These are phyloP conservation scores for Anthophora plumipes DNA, from an alignment of 2,888 invertebrate species.

Conservation along the genomic window DNA sequence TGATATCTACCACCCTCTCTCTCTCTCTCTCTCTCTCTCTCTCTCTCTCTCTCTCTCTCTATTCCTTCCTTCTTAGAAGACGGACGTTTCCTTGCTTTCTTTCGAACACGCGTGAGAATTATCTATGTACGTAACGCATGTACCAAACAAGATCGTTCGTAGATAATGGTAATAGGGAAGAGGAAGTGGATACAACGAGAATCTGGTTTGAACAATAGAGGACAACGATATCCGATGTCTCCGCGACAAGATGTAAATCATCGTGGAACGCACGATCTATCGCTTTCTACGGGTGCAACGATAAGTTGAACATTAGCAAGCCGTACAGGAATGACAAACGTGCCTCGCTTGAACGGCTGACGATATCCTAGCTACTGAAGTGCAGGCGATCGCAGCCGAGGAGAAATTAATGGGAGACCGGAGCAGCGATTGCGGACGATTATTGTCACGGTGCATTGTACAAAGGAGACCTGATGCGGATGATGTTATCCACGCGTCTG, in stretches of 20 bases:
- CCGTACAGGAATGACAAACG: constrained; percentile 56
- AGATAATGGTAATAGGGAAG: background rate
- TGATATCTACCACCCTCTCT: constrained; percentile 54
- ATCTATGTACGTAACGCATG: background rate
- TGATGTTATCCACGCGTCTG: constrained; percentile 4
- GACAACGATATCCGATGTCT: constrained; percentile 54
- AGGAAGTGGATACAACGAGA: constrained; percentile 32
- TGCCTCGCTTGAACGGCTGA: constrained; percentile 50
- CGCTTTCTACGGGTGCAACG: constrained; percentile 56
- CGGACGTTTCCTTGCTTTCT: background rate
- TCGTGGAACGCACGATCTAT: constrained; percentile 48
- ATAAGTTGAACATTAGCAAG: constrained; percentile 60
- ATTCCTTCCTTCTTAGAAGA: background rate
- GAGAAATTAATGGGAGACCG: constrained; percentile 39
- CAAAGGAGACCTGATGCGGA: background rate
- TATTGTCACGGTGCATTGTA: constrained; percentile 19
- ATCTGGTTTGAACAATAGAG: constrained; percentile 54
- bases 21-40: too few relatives aligned
- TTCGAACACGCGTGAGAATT: background rate
- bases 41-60: too few relatives aligned
- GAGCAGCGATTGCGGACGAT: constrained; percentile 23
- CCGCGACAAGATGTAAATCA: constrained; percentile 72
- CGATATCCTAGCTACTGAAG: constrained; percentile 34
- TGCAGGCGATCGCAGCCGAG: constrained; percentile 13
- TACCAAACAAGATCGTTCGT: background rate